phyloP scores from a whole-genome alignment of 2,888 invertebrate species.

The Sinelater perroti region DNA sequence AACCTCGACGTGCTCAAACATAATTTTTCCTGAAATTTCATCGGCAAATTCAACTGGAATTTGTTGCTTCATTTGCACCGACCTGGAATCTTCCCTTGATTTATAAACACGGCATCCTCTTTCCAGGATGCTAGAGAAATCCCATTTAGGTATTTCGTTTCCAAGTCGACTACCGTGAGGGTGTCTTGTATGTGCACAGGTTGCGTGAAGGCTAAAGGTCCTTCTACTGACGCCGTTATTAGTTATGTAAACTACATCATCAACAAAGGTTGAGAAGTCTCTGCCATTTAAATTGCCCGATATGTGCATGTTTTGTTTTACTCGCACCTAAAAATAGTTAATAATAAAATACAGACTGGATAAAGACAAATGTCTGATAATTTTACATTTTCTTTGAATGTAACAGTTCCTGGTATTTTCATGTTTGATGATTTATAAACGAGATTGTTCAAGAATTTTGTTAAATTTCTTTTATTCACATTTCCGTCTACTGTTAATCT shows the following conservation, averaged over 20 bases:
- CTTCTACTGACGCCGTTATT: conserved; percentile 51
- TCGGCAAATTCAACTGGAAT: too few species aligned
- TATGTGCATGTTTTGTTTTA: conserved; percentile 51
- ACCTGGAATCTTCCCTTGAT: conserved; percentile 55
- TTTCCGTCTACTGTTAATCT: conserved; percentile 48
- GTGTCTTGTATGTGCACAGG: conserved; percentile 48
- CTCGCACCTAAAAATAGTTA: conserved; percentile 47
- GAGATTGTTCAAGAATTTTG: conserved; percentile 49
- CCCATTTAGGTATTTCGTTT: conserved; percentile 54
- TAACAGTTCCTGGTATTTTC: conserved; percentile 42
- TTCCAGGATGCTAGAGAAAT: conserved; percentile 59
- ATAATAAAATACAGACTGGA: not conserved
- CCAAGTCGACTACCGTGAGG: conserved; percentile 50
- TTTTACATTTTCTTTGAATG: conserved; percentile 50
- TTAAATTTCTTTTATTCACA: conserved; percentile 47
- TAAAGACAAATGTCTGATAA: too few species aligned
- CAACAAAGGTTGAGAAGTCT: conserved; percentile 54
- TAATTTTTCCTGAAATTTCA: conserved; percentile 56
- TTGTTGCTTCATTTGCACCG: too few species aligned
- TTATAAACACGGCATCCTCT: conserved; percentile 59
- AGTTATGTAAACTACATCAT: conserved; percentile 58
- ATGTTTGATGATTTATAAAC: conserved; percentile 47
- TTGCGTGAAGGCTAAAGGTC: conserved; percentile 56
- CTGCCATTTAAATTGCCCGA: conserved; percentile 51
- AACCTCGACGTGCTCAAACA: conserved; percentile 60